Evolutionary conservation across 2,888 invertebrate genomes (phyloP).

Genomic region (Platycnemis pennipes): DNA sequence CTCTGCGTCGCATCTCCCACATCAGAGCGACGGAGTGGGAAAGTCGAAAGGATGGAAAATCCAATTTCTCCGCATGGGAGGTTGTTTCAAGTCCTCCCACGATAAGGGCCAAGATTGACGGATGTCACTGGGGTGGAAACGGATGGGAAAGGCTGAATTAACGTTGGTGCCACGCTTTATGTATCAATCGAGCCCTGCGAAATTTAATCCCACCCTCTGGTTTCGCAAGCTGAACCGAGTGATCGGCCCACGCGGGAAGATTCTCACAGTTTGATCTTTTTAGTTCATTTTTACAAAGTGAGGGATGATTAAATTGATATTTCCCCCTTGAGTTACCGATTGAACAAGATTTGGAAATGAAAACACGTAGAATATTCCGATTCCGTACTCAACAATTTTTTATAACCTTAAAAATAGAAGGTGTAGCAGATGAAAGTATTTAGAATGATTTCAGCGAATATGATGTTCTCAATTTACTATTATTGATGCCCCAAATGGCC

Average conservation of each 20-base stretch:
- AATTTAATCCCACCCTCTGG: not conserved
- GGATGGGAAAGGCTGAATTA: not conserved
- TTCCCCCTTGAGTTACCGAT: no score
- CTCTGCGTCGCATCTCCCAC: no score
- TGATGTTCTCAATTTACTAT: no score
- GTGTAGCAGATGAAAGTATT: no score
- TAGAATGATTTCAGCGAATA: no score
- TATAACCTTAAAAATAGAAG: no score
- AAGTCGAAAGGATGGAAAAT: slow-evolving; percentile 28
- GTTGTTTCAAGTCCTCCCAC: slow-evolving; percentile 12
- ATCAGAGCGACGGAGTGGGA: no score
- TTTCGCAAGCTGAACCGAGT: not conserved
- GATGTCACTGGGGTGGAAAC: not conserved
- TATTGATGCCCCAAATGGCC: no score
- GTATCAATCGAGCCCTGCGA: not conserved
- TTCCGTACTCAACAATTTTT: no score
- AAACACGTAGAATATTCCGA: no score
- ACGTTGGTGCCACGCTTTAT: not conserved
- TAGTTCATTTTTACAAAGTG: not conserved
- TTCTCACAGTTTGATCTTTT: not conserved
- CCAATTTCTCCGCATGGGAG: slow-evolving; percentile 28
- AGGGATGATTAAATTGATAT: not conserved
- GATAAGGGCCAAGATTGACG: slow-evolving; percentile 24
- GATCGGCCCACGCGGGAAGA: not conserved
- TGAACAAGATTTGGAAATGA: no score